phyloP scores from a whole-genome alignment of 2,797 vertebrate species.

The Leptodactylus fallax region DNA sequence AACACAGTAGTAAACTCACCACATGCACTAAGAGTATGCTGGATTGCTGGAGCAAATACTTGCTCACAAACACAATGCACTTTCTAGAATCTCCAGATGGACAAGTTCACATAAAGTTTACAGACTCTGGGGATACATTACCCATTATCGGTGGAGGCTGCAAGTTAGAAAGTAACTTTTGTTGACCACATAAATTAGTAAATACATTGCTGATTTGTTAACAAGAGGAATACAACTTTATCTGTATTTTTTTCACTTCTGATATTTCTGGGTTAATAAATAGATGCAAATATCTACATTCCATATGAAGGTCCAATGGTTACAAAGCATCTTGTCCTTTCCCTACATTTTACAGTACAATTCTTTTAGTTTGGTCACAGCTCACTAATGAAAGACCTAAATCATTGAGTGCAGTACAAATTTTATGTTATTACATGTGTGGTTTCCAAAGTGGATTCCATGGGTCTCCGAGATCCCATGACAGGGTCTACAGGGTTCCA shows the following conservation, averaged over 20 bases:
- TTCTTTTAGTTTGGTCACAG: background rate
- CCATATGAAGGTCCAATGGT: background rate
- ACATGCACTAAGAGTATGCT: background rate
- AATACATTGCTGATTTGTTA: background rate
- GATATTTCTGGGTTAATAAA: too few species aligned
- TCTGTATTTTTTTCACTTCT: too few species aligned
- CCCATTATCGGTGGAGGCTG: background rate
- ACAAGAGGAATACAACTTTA: background rate
- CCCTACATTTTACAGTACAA: background rate
- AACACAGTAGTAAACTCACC: slow-evolving; percentile 42
- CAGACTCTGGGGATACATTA: slow-evolving; percentile 1
- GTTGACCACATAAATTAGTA: background rate
- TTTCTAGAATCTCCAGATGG: slow-evolving; percentile 41
- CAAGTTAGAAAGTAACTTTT: slow-evolving; percentile 5
- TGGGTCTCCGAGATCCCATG: too few species aligned
- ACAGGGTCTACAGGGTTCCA: too few species aligned
- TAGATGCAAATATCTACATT: background rate
- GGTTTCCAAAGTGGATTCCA: too few species aligned
- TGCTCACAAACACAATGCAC: slow-evolving; percentile 31
- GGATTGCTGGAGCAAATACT: background rate
- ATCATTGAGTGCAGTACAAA: too few species aligned
- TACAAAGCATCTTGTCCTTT: background rate
- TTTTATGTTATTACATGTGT: too few species aligned
- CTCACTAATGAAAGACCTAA: background rate
- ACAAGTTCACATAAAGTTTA: slow-evolving; percentile 44